Conservation (phyloP, 2,888 invertebrate species). For the Enoplolaimus lenunculus region DNA sequence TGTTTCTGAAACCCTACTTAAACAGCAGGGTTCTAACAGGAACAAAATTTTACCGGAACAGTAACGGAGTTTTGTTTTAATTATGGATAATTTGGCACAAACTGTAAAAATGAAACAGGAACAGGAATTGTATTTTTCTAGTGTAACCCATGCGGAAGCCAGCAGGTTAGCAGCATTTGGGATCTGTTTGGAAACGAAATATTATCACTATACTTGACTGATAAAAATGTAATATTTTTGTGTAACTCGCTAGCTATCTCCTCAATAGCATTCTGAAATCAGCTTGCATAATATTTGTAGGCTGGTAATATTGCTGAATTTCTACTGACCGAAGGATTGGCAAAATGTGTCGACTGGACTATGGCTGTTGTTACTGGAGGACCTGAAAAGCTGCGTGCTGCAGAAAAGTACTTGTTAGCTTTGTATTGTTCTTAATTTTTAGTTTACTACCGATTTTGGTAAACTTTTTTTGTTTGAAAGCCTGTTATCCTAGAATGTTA, state of each 20-base stretch:
- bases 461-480: too few species aligned
- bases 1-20: too few species aligned
- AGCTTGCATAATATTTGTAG: slow-evolving; percentile 42
- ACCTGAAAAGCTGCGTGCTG: slow-evolving; percentile 64
- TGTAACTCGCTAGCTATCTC: slow-evolving; percentile 5
- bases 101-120: neutral
- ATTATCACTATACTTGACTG: too few species aligned
- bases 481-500: too few species aligned
- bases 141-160: too few species aligned
- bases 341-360: slow-evolving; percentile 83
- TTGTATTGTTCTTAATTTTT: neutral
- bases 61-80: slow-evolving; percentile 1
- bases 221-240: too few species aligned
- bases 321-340: slow-evolving; percentile 73
- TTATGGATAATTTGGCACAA: neutral
- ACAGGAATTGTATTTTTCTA: too few species aligned
- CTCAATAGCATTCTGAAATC: neutral
- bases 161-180: too few species aligned
- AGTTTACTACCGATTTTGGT: too few species aligned
- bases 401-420: slow-evolving; percentile 64
- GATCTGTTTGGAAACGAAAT: too few species aligned
- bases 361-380: slow-evolving; percentile 67
- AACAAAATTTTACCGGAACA: too few species aligned
- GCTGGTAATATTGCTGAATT: slow-evolving; percentile 79
- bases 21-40: too few species aligned